phyloP scores from a whole-genome alignment of 2,113 vertebrate species.

The Formicarius rufipectus region DNA sequence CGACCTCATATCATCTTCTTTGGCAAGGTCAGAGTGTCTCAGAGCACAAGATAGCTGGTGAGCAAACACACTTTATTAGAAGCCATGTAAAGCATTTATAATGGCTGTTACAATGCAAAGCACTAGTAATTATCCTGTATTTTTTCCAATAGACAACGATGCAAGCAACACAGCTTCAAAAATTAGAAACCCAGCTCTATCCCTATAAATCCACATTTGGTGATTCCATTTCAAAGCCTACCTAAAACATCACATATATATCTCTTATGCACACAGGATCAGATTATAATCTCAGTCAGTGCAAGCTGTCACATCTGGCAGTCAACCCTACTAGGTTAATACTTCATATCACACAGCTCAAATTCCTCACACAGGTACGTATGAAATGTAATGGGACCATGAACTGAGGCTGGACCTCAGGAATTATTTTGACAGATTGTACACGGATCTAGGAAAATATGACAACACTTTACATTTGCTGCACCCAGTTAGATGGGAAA shows the following conservation, averaged over 20 bases:
- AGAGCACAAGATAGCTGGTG: conserved; percentile 28
- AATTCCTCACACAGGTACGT: neutral
- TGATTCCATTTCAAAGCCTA: conserved; percentile 33
- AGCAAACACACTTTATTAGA: conserved; percentile 51
- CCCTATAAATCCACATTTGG: conserved; percentile 6
- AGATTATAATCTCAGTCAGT: conserved; percentile 55
- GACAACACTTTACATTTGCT: neutral
- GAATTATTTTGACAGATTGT: conserved; percentile 55
- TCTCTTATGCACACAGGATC: neutral
- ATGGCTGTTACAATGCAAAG: conserved; percentile 4
- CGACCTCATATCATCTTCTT: conserved; percentile 55
- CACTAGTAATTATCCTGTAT: neutral
- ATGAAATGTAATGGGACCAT: neutral
- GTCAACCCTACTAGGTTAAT: conserved; percentile 8
- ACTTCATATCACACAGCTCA: conserved; percentile 29
- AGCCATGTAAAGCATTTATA: conserved; percentile 49
- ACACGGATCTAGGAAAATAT: conserved; percentile 19
- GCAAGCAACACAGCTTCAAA: neutral
- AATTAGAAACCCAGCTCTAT: neutral
- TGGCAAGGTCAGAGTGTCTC: conserved; percentile 42
- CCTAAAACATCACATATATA: neutral
- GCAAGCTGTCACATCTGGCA: conserved; percentile 38
- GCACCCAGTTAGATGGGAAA: neutral
- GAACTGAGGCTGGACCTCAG: neutral
- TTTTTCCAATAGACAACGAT: neutral